Conservation (phyloP, 1,140 invertebrate genomes). For the Eriosoma lanigerum region DNA sequence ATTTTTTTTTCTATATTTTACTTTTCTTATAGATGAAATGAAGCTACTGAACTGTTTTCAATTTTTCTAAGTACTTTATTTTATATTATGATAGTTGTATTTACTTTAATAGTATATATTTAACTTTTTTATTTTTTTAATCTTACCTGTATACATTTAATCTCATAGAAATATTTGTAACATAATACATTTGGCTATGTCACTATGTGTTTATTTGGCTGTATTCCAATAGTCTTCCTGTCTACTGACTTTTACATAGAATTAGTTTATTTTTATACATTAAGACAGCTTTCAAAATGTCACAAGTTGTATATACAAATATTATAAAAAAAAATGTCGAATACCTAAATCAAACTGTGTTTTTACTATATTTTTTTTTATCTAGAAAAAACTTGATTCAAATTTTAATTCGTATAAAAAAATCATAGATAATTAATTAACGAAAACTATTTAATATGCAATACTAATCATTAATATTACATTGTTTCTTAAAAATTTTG, state of each 20-base stretch:
- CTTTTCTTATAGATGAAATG: too few species aligned
- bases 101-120: too few species aligned
- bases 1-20: too few species aligned
- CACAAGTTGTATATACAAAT: background rate
- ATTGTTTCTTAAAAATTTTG: too few species aligned
- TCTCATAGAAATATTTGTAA: conserved; percentile 33
- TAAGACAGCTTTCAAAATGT: conserved; percentile 27
- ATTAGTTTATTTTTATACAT: conserved; percentile 45
- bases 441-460: too few species aligned
- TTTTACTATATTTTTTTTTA: background rate
- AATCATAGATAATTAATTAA: too few species aligned
- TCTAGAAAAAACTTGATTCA: background rate
- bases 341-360: too few species aligned
- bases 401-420: too few species aligned
- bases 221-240: background rate
- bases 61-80: too few species aligned
- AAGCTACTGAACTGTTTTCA: too few species aligned
- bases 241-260: conserved; percentile 6
- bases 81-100: too few species aligned
- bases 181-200: conserved; percentile 44
- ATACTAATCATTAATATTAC: too few species aligned
- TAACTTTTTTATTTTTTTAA: background rate
- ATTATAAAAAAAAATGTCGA: background rate
- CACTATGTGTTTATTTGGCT: conserved; percentile 22
- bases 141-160: conserved; percentile 14